Percentiles rank a stretch among this genome's conserved stretches.
These are phyloP conservation scores for Pangasius mekongensis DNA, from an alignment of 2,797 vertebrate genomes.

Conservation along the genomic window DNA sequence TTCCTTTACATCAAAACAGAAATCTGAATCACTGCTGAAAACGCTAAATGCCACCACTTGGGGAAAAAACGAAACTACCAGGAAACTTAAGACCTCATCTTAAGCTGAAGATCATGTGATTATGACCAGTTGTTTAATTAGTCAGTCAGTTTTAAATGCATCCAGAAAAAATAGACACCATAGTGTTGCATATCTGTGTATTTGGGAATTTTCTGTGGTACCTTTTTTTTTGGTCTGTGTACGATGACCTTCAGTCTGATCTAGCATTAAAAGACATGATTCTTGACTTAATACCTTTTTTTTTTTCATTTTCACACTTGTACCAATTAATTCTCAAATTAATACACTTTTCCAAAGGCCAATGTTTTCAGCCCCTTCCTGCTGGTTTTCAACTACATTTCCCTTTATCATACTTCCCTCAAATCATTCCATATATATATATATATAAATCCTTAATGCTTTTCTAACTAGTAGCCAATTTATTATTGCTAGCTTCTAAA, in stretches of 20 bases:
- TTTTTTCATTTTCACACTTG: background rate
- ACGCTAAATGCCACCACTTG: background rate
- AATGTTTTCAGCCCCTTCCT: background rate
- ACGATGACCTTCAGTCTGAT: slow-evolving; percentile 12
- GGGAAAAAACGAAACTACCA: background rate
- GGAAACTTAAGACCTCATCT: background rate
- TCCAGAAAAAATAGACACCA: background rate
- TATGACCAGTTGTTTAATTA: background rate
- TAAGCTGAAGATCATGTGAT: background rate
- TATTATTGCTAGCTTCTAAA: slow-evolving; percentile 7
- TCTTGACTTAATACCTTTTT: background rate
- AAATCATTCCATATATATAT: slow-evolving; percentile 17
- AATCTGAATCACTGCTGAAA: background rate
- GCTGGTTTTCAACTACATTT: background rate
- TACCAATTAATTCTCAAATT: slow-evolving; percentile 29
- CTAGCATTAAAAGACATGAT: slow-evolving; percentile 28
- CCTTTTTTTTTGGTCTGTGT: background rate
- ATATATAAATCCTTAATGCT: slow-evolving; percentile 18
- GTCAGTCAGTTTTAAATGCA: background rate
- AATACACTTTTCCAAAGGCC: slow-evolving; percentile 33
- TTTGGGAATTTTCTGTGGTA: background rate
- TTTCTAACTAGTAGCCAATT: slow-evolving; percentile 47
- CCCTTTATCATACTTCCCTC: background rate
- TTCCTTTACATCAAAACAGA: background rate
- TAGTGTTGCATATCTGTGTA: background rate